Evolutionary conservation across 1,140 invertebrate species (phyloP), one percentile per base, ranked within the genome.

Genomic region (Oscheius sp.): DNA sequence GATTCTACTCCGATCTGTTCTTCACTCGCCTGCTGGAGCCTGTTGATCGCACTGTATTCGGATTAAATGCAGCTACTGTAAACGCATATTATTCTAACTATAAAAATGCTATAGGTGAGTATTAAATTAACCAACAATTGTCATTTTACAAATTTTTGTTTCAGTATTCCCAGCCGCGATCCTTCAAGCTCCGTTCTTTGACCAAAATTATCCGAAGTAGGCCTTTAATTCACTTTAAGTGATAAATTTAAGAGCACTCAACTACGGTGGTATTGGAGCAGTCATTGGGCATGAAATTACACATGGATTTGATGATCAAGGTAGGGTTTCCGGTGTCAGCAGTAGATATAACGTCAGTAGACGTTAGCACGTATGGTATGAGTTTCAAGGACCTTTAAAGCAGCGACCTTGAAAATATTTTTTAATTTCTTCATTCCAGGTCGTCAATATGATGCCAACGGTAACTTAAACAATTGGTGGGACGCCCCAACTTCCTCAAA

Each of bases 161-260:
- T 82, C 73, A 87, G 87, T 86, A 35, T 88, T 91, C 75, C 90
- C 90, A 2, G 85, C 90, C 64, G 90, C 89, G 7, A 88, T 91
- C 77, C 85, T 91, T 64, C 88, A 88, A 42, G 88, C 89, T 77
- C 89, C 90, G 34, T 88, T 89, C 79, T 89, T 87, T 80, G 84
- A 86, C 52, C 84, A 85, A 35, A 83, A 84, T 23, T 87, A 86
- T 73, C 88, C 88, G 67, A 88, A 88, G n/a, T n/a, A n/a, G n/a
- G n/a, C n/a, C n/a, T n/a, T n/a, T n/a, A n/a, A n/a, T n/a, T n/a
- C n/a, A n/a, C n/a, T n/a, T n/a, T n/a, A n/a, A n/a, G n/a, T n/a
- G n/a, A n/a, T n/a, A n/a, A n/a, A n/a, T n/a, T n/a, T n/a, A n/a
- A n/a, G n/a, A 73, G 86, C 84, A 65, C 70, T 87, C 13, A 86